Evolutionary conservation across 2,797 vertebrate genomes (phyloP), one percentile per base, ranked within the genome.

Genomic region (Hoplostethus atlanticus): DNA sequence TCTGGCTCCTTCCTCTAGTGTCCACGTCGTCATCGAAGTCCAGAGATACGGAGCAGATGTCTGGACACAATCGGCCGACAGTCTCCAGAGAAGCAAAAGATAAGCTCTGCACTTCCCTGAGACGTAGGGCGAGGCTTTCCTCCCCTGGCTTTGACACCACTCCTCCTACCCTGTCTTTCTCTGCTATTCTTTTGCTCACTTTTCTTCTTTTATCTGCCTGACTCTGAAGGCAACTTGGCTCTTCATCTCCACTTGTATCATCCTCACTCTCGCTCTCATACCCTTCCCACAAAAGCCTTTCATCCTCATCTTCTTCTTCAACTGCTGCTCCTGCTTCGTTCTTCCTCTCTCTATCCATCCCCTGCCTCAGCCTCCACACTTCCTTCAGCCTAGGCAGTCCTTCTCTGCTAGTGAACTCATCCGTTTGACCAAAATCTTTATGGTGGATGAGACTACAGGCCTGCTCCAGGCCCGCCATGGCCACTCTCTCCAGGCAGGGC

Each of bases 401-500:
- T 51, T 92, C 84, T 4, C 90, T 91, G 8, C 72, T 28, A 0
- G 82, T 40, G 4, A 93, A 85, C 5, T 21, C 40, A 0, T 77
- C 34, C 0, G 71, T 52, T 47, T 60, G 61, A 0, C 34, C 3
- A n/a, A 96, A 92, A 1, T 69, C 52, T 67, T 0, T 1, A 0
- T 25, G 2, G 0, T 79, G 82, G 46, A 97, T 84, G 50, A 96
- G 85, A 9, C 4, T 3, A 10, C 95, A 94, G 6, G 96, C 95
- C 0, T 92, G 84, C 0, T 73, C 76, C 5, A 95, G 62, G 0
- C 87, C 81, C 0, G 92, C 10, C 46, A 96, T 55, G 0, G 92
- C 93, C 65, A 96, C 77, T 48, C 87, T 92, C 74, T 93, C 84
- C 66, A 97, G 84, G 46, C 2, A 1, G 0, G 95, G 93, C 75